Conservation (phyloP, 2,797 vertebrate genomes). For the Liparis tanakae region DNA sequence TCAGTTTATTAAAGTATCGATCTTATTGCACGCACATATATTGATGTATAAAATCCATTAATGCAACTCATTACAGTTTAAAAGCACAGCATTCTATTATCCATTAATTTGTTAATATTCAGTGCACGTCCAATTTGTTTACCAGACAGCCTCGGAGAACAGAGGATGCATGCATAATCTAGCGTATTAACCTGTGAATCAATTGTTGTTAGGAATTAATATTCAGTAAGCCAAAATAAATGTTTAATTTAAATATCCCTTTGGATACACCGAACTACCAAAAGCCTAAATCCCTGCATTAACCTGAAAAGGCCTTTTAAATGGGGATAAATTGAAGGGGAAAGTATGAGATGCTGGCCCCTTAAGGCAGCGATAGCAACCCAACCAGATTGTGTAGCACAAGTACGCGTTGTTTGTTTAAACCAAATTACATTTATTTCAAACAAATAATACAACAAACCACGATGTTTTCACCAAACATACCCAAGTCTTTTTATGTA, state of each 20-base stretch:
- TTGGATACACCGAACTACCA: not conserved
- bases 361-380: not conserved
- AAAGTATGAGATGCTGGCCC: not conserved
- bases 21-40: not conserved
- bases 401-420: no score
- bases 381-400: no score
- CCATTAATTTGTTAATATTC: constrained; percentile 23
- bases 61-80: not conserved
- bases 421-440: no score
- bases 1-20: not conserved
- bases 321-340: constrained; percentile 4
- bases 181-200: constrained; percentile 35
- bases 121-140: constrained; percentile 28
- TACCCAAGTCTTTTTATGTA: no score
- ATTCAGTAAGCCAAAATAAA: constrained; percentile 37
- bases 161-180: constrained; percentile 35
- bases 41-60: not conserved
- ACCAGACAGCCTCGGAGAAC: constrained; percentile 8
- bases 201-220: constrained; percentile 28
- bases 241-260: constrained; percentile 21
- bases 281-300: constrained; percentile 32
- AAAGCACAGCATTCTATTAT: not conserved
- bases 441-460: no score
- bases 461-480: no score
- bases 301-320: constrained; percentile 11